phyloP scores from a whole-genome alignment of 2,797 vertebrate species.

The Uromys caudimaculatus region DNA sequence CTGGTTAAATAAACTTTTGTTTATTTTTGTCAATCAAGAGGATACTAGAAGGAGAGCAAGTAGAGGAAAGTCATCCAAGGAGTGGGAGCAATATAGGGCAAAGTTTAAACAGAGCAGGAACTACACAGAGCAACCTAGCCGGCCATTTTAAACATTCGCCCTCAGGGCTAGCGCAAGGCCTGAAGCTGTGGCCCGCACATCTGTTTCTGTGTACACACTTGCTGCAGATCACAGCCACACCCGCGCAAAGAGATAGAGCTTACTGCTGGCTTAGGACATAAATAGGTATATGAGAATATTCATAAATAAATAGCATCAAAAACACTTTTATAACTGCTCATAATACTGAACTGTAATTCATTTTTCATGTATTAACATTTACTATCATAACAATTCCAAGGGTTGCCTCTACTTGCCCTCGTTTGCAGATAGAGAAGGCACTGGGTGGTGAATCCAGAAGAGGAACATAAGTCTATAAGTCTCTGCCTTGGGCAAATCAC shows the following conservation, averaged over 20 bases:
- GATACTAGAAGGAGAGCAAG: neutral
- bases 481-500: neutral
- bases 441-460: neutral
- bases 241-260: neutral
- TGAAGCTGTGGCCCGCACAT: neutral
- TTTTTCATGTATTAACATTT: conserved; percentile 24
- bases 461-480: neutral
- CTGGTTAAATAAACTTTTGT: neutral
- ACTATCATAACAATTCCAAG: conserved; percentile 10
- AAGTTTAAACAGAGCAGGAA: neutral
- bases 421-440: neutral
- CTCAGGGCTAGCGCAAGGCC: neutral
- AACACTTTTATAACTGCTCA: neutral
- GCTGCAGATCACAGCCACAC: neutral
- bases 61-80: neutral
- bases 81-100: neutral
- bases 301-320: neutral
- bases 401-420: neutral
- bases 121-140: neutral
- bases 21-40: neutral
- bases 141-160: neutral
- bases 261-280: neutral
- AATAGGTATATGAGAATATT: neutral
- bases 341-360: neutral
- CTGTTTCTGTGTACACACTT: neutral